These are phyloP conservation scores for Cephus pygmeus DNA, from an alignment of 2,888 invertebrate genomes.

Conservation along the genomic window DNA sequence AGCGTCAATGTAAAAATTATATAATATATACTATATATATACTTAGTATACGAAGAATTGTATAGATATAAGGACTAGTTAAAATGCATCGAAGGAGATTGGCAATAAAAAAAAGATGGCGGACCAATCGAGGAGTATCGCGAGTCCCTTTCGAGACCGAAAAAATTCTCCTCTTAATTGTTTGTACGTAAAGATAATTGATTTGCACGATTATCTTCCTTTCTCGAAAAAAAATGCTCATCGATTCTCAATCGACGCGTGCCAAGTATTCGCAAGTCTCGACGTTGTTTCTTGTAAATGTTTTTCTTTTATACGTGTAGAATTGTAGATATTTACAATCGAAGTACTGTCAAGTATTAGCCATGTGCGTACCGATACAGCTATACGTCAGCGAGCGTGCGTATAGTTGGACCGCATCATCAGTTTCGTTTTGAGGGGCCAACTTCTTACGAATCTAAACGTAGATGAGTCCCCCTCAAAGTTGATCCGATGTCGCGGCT, in stretches of 20 bases:
- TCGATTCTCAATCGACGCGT: conserved; percentile 4
- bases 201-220: background rate
- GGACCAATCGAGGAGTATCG: background rate
- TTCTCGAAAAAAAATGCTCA: conserved; percentile 12
- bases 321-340: conserved; percentile 10
- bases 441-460: too few relatives aligned
- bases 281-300: conserved; percentile 8
- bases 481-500: too few relatives aligned
- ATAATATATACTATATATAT: background rate
- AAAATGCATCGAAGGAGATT: background rate
- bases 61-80: background rate
- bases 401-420: too few relatives aligned
- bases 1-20: background rate
- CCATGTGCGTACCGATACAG: background rate
- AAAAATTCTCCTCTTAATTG: background rate
- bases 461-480: too few relatives aligned
- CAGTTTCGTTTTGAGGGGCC: too few relatives aligned
- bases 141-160: background rate
- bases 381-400: conserved; percentile 9
- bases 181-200: background rate
- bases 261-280: background rate
- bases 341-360: conserved; percentile 15
- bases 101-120: background rate
- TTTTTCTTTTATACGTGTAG: conserved; percentile 20
- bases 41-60: background rate